Base-by-base conservation (phyloP, 2,113 vertebrate genomes). In the Clinocottus analis region DNA sequence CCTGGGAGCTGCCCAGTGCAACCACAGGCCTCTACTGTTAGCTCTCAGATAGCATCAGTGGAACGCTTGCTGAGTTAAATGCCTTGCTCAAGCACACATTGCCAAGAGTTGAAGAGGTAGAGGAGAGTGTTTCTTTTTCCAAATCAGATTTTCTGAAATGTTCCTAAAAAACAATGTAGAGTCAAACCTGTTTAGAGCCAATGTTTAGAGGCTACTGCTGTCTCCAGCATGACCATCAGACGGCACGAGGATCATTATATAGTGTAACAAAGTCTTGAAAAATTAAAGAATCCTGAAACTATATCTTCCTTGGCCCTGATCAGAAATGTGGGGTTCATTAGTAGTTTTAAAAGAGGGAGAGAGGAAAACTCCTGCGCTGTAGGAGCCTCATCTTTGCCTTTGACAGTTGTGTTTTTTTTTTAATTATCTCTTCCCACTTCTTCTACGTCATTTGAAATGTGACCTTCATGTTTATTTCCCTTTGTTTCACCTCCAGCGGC, bases 1-100 rank as follows among this genome's bases (percentile, higher is more conserved):
- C 62, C 41, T 58, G 47, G 64, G 47, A 75, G 60, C 61, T 71
- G 64, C 70, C 45, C 55, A 59, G 45, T 74, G 59, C 75, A 37
- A 76, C 81, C 76, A 78, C 81, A 80, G 63, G 29, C 68, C 63
- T 31, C 59, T 55, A 31, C 72, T 75, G 73, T 84, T 77, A 79
- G 61, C 39, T 49, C 70, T 13, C 53, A 39, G 37, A 83, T 74
- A 83, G 72, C 82, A 83, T 82, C 81, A 73, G 65, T 71, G 75
- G 71, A 84, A 63, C 66, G 27, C 39, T 66, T 27, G 71, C 49
- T 62, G 61, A 68, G 51, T 71, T 78, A 67, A 79, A 74, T 45
- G 31, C 43, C 23, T 49, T 41, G 47, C 80, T 64, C 49, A 49
- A 37, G 43, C 59, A 17, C 37, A 82, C 58, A 43, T 56, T 47